These are phyloP conservation scores for Morbakka virulenta DNA, from an alignment of 30 jellyfish, hydroid and myxozoan genomes.

Conservation along the genomic window DNA sequence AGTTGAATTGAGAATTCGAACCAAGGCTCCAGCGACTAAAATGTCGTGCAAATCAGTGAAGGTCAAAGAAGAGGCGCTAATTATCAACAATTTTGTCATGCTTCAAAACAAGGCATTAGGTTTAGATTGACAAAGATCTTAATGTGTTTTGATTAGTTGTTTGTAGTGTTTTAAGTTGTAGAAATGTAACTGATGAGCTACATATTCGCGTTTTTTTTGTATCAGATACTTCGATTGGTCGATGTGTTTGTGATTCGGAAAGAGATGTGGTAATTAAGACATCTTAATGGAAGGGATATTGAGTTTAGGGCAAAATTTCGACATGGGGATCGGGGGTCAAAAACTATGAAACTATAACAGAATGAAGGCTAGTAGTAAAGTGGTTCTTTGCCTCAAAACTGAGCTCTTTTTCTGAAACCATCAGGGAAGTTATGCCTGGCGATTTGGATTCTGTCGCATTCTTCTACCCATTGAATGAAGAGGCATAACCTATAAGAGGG, in stretches of 20 bases:
- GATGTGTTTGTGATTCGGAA: background rate
- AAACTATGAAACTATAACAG: no score
- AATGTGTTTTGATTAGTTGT: background rate
- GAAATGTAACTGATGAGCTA: background rate
- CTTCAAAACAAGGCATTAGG: background rate
- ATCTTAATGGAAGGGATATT: background rate
- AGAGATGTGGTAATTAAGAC: background rate
- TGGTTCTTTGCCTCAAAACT: no score
- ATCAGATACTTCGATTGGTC: background rate
- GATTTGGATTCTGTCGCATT: no score
- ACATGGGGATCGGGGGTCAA: no score
- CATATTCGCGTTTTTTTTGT: background rate
- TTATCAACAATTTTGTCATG: background rate
- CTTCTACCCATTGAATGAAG: no score
- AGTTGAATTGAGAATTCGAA: background rate
- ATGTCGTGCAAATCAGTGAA: background rate
- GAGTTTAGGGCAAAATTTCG: background rate
- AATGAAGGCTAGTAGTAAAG: no score
- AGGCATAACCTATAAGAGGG: no score
- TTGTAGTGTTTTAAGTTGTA: background rate
- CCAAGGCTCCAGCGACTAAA: no score
- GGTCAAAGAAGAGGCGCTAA: background rate
- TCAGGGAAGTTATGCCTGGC: no score
- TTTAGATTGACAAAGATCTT: background rate
- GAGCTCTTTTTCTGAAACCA: no score